Evolutionary conservation across 2,113 vertebrate genomes (phyloP).

Genomic region (Thermophis baileyi): DNA sequence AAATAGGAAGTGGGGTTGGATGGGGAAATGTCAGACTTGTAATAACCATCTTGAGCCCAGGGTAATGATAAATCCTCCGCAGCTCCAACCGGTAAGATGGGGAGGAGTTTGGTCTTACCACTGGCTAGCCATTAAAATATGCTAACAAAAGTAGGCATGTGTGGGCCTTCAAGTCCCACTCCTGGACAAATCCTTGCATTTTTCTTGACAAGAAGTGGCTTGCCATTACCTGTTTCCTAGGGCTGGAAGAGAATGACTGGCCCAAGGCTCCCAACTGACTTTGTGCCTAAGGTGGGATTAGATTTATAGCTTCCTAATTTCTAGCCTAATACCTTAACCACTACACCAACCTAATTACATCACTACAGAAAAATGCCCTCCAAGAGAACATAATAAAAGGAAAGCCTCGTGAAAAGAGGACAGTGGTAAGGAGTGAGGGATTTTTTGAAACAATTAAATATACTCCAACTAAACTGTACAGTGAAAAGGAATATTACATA

Average conservation of each 20-base stretch:
- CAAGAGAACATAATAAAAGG: background rate
- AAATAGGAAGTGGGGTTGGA: background rate
- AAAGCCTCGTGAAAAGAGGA: background rate
- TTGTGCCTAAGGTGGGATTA: background rate
- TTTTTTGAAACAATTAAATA: background rate
- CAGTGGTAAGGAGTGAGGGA: background rate
- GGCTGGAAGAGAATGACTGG: background rate
- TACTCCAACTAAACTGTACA: background rate
- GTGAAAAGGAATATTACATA: background rate
- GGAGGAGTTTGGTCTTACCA: background rate
- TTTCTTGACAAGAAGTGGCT: background rate
- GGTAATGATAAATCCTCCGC: background rate
- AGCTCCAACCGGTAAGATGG: background rate
- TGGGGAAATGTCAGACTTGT: background rate
- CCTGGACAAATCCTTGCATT: background rate
- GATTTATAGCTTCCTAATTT: background rate
- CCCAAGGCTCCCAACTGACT: background rate
- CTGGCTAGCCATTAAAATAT: background rate
- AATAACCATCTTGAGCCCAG: background rate
- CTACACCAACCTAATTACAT: background rate
- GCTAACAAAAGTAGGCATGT: background rate
- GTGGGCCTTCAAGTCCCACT: background rate
- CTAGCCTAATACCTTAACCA: background rate
- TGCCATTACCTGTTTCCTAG: background rate
- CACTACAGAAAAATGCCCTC: background rate